Conservation (phyloP, 2,888 invertebrate genomes). For the Hyposoter didymator region DNA sequence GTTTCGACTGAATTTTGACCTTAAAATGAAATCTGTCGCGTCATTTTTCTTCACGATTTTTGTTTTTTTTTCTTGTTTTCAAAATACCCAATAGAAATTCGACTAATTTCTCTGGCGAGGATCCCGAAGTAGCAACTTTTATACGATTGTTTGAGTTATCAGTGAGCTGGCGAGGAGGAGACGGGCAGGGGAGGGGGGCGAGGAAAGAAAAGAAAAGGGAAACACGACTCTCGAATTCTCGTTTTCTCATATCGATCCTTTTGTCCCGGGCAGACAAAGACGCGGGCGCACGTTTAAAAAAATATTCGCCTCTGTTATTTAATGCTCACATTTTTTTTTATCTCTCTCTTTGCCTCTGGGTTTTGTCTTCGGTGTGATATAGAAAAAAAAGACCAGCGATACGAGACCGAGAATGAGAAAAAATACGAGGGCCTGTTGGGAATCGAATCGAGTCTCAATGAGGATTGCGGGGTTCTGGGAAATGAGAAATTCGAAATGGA, state of each 20-base stretch:
- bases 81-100: background rate
- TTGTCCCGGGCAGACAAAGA: conserved; percentile 11
- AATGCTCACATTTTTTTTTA: conserved; percentile 30
- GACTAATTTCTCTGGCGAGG: conserved; percentile 57
- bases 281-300: conserved; percentile 22
- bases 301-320: conserved; percentile 27
- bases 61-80: background rate
- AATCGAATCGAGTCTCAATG: conserved; percentile 37
- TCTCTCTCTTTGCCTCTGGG: conserved; percentile 32
- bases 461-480: background rate
- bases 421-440: conserved; percentile 42
- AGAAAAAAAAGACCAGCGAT: conserved; percentile 8
- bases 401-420: conserved; percentile 30
- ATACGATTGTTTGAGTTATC: conserved; percentile 43
- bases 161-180: background rate
- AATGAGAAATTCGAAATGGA: background rate
- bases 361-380: conserved; percentile 34
- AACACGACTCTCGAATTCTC: conserved; percentile 22
- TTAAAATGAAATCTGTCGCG: background rate
- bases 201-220: conserved; percentile 1
- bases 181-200: background rate
- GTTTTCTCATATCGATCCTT: conserved; percentile 46
- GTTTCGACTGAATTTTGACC: background rate
- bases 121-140: conserved; percentile 42
- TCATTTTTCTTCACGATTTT: background rate